phyloP scores from a whole-genome alignment of 2,888 invertebrate genomes.

The Epinotia demarniana region DNA sequence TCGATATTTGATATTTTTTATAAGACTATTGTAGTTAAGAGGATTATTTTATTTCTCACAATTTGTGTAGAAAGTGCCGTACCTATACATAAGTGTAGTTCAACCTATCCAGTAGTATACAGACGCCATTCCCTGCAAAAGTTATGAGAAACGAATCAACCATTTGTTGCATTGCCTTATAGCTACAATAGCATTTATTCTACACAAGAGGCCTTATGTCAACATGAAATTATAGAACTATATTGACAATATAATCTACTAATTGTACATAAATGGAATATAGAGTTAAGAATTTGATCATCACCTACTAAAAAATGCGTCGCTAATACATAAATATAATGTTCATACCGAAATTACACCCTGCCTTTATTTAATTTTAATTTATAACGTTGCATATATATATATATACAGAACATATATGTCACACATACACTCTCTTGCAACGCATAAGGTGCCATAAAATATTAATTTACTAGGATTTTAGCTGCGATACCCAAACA shows the following conservation, averaged over 20 bases:
- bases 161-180: conserved; percentile 1
- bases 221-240: conserved; percentile 23
- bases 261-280: not conserved
- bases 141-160: not conserved
- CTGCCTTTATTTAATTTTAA: conserved; percentile 21
- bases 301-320: not conserved
- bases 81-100: no score
- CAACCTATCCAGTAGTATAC: not conserved
- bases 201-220: conserved; percentile 33
- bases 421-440: not conserved
- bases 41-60: not conserved
- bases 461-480: no score
- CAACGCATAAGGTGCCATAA: not conserved
- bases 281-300: not conserved
- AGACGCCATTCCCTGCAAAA: not conserved
- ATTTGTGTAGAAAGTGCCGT: not conserved
- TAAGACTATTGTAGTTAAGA: not conserved
- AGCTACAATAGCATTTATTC: not conserved
- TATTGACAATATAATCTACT: conserved; percentile 20
- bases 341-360: conserved; percentile 36
- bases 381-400: conserved; percentile 15
- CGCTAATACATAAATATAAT: conserved; percentile 3
- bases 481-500: no score
- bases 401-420: not conserved
- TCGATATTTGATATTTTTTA: not conserved